Base-by-base conservation (phyloP, 2,113 vertebrate species). In the Burhinus bistriatus region DNA sequence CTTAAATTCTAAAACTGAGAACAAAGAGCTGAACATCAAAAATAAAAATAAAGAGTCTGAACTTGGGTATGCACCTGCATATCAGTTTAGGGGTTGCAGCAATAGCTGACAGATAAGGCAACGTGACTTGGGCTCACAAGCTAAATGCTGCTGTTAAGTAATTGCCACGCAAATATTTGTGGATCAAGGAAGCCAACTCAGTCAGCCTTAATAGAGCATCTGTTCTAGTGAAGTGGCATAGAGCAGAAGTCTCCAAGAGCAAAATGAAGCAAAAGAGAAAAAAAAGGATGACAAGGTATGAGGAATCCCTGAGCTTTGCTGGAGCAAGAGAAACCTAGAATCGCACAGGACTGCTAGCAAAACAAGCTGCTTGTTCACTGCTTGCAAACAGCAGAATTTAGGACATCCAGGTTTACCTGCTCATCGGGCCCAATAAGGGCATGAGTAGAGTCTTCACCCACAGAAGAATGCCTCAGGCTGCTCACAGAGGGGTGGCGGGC, bases 341-440 rank as follows among this genome's bases (percentile, higher is more conserved):
- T 4, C 23, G 27, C 49, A 22, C 40, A 30, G 58, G 32, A 49
- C 29, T 36, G 34, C 3, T 4, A n/a, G 57, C 32, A 59, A 38
- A 70, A 30, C 20, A 52, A 64, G 59, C 81, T 38, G 47, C 26
- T 42, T 27, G 61, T 36, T 58, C 26, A 2, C 13, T n/a, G 51
- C 59, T 1, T 23, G 44, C 38, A 16, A 16, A 20, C 38, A 72
- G 61, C 17, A 14, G 40, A 51, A 55, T 30, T 87, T 3, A 30
- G 88, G 52, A 22, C 44, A 55, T 2, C 26, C 20, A 32, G 44
- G 34, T 96, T 96, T 97, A 99, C 99, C 99, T 99, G 99, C 95
- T 99, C 99, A 40, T 99, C 99, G 5, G 99, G 97, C 81, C 98
- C 98, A 94, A 99, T 99, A 75, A 99, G 99, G 94, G 98, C 98